Conservation (phyloP, 1,140 invertebrate genomes). For the Drosophila melanica region DNA sequence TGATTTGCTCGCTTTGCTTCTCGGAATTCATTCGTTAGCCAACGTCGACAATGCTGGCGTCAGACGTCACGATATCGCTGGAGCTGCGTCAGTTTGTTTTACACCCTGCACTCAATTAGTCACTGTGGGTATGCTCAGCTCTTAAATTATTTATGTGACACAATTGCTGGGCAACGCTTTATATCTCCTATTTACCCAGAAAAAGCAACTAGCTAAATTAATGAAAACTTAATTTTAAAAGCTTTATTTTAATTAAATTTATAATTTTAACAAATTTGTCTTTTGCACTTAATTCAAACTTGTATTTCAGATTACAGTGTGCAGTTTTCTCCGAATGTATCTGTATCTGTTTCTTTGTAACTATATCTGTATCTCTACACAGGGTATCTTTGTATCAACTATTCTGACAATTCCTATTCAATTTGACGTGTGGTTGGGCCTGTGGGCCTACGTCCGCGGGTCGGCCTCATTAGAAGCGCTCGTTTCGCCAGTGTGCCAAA, state of each 20-base stretch:
- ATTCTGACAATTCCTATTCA: neutral
- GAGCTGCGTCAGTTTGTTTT: slow-evolving; percentile 23
- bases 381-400: slow-evolving; percentile 5
- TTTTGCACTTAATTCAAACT: no score
- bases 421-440: slow-evolving; percentile 27
- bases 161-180: no score
- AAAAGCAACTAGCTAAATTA: no score
- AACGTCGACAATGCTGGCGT: slow-evolving; percentile 51
- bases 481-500: slow-evolving; percentile 49
- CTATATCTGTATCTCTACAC: no score
- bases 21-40: slow-evolving; percentile 52
- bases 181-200: no score
- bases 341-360: no score
- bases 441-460: slow-evolving; percentile 27
- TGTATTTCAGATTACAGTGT: no score
- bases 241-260: no score
- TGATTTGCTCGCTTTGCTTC: slow-evolving; percentile 33
- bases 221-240: no score
- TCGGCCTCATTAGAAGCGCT: slow-evolving; percentile 67
- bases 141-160: neutral
- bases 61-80: slow-evolving; percentile 54
- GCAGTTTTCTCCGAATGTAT: no score
- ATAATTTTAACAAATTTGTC: no score
- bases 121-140: neutral
- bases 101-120: slow-evolving; percentile 12